Evolutionary conservation across 2,888 invertebrate genomes (phyloP).

Genomic region (Eustalomyia histrio): DNA sequence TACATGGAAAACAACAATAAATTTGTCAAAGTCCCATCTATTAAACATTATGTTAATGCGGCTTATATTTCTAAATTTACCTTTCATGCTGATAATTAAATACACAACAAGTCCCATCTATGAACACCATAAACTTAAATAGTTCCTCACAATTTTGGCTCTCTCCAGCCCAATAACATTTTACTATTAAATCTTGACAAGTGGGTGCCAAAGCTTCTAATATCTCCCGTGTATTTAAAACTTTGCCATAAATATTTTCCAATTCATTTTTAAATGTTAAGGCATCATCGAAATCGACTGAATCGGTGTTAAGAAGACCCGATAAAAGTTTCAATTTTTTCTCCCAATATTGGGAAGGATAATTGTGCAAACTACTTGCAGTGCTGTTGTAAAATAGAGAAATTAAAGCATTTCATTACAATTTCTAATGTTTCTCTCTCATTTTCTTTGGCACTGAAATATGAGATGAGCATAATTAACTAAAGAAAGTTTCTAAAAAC

Average conservation of each 20-base stretch:
- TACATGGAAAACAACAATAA: no score
- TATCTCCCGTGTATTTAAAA: constrained; percentile 22
- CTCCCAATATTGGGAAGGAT: constrained; percentile 61
- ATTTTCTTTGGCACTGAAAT: no score
- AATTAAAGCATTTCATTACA: background rate
- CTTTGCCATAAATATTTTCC: constrained; percentile 40
- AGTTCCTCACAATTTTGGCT: constrained; percentile 68
- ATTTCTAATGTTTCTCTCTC: no score
- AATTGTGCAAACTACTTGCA: background rate
- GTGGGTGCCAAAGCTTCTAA: constrained; percentile 69
- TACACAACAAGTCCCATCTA: constrained; percentile 72
- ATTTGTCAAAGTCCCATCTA: no score
- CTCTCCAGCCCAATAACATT: constrained; percentile 68
- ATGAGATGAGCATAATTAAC: no score
- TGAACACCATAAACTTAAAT: constrained; percentile 64
- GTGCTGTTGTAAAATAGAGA: constrained; percentile 22
- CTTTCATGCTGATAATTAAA: constrained; percentile 68
- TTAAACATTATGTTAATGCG: no score
- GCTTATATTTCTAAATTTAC: constrained; percentile 31
- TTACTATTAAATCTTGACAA: constrained; percentile 70
- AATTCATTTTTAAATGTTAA: constrained; percentile 64
- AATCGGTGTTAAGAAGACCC: constrained; percentile 67
- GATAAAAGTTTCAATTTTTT: constrained; percentile 67
- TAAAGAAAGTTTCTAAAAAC: no score
- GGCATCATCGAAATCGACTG: constrained; percentile 66